Evolutionary conservation across 2,888 invertebrate species (phyloP), one percentile per base, ranked within the genome.

Genomic region (Molanna angustata): DNA sequence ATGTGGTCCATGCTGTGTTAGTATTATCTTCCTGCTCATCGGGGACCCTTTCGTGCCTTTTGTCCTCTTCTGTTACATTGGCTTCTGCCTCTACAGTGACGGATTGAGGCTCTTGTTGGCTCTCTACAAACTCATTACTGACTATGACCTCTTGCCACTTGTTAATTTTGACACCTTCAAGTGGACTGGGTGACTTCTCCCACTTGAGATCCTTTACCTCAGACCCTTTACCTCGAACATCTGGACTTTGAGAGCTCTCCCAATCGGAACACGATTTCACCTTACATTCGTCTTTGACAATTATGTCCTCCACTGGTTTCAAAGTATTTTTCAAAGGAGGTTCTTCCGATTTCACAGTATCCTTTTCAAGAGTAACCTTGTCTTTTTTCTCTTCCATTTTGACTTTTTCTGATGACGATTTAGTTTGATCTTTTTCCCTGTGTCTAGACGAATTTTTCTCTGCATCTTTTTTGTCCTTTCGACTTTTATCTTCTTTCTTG

Each of bases 181-280:
- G 14, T 35, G 20, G 32, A 16, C 6, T 17, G 20, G 42, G 16
- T 31, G 27, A 16, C 40, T 9, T 22, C 16, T 42, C 33, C 14
- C 27, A 37, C n/a, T 7, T 32, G 42, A 13, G 16, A 18, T 21
- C 20, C 11, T 2, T 35, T 20, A 35, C 19, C 17, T 6, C 21
- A 17, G 21, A 4, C 4, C 6, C 11, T 7, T 27, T 27, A n/a
- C 16, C 37, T 37, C 41, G 4, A 6, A 14, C 18, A 11, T 35
- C 39, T 1, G 47, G 47, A 47, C 37, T 47, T 13, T 37, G 37
- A 3, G 47, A 47, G 6, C 21, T 19, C 19, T 47, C 19, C 47
- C 47, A 47, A n/a, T 41, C 41, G 3, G 41, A 41, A 3, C 13
- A n/a, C 21, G 21, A 4, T 31, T 14, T 43, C 3, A 14, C 4